Evolutionary conservation across 2,113 vertebrate species (phyloP), one percentile per base, ranked within the genome.

Genomic region (Otis tarda): DNA sequence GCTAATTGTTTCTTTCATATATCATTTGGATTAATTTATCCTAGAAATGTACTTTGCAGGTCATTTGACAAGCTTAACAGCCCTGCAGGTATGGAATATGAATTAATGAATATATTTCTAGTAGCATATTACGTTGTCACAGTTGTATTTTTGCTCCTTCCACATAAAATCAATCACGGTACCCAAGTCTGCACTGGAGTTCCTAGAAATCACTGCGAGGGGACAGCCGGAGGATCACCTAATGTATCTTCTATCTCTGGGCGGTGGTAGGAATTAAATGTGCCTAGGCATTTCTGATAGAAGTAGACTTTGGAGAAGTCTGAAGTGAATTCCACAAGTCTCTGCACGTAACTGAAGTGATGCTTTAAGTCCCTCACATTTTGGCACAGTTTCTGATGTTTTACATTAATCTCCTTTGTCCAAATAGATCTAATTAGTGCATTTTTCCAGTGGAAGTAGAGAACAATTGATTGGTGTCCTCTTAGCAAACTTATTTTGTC

Each of bases 81-180:
- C n/a, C 67, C 75, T 77, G 39, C 6, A 91, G 80, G 27, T 82
- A 28, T 28, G 27, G 61, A 65, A 70, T 41, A n/a, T 10, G 43
- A 93, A 37, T 82, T 87, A 64, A 73, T 56, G 2, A 33, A 39
- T 71, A 15, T n/a, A 8, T 47, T 74, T 55, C 69, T 90, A 3
- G 50, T 43, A 52, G 20, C 9, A 25, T 20, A 7, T 91, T 63
- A n/a, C 11, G 10, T 30, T 52, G 59, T 56, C 55, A 37, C 30
- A 35, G 7, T 30, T 12, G 2, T n/a, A 12, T 27, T 37, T 79
- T 73, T 89, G 31, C 12, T 15, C 14, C 18, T 35, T 78, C 23
- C 19, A 23, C 0, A 0, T 14, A 24, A 45, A 53, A 37, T 55
- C 30, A 31, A 19, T 59, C 21, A 49, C 1, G 5, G 30, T 24